Base-by-base conservation (phyloP, 2,888 invertebrate species). In the Lycaena phlaeas region DNA sequence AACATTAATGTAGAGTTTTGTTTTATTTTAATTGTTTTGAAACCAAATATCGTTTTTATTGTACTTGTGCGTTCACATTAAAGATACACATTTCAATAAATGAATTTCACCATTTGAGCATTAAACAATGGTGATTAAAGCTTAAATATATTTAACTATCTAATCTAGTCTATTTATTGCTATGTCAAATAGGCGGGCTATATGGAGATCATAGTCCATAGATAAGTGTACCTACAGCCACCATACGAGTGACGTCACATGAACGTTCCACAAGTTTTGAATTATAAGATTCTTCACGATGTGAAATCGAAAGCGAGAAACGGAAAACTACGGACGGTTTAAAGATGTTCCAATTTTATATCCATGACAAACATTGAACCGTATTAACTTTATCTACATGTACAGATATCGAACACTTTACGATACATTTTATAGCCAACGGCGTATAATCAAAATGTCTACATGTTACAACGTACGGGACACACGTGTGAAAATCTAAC, bases 111-210 rank as follows among this genome's bases (percentile, higher is more conserved):
- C 43, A 53, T 50, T 64, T 67, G 65, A 73, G 65, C 65, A 57
- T 59, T 56, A 50, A 46, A 57, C 49, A 53, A 53, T 61, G 56
- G 56, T 64, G 66, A 61, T 64, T 62, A 65, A 73, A 73, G 74
- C 76, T 73, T 76, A 74, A 66, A 73, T 74, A 74, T 54, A 58
- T 58, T 64, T 62, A 64, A 74, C 70, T 81, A 79, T 67, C 74
- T 78, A 79, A 67, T 74, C 77, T 78, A 79, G 67, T 74, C 77
- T 81, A 82, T 81, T 81, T 84, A 84, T 84, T 84, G 82, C 84
- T 84, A 82, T 79, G 68, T 78, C 75, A 74, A 71, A 76, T 82
- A 82, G 81, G 81, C 82, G 82, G 82, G 82, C 71, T 75, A 70
- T 75, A 62, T 65, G 62, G 65, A 70, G 68, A 66, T 61, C 55